Percentiles rank a stretch among this genome's conserved stretches.
Evolutionary conservation across 2,888 invertebrate species (phyloP).

Genomic region (Dermolepida albohirtum): DNA sequence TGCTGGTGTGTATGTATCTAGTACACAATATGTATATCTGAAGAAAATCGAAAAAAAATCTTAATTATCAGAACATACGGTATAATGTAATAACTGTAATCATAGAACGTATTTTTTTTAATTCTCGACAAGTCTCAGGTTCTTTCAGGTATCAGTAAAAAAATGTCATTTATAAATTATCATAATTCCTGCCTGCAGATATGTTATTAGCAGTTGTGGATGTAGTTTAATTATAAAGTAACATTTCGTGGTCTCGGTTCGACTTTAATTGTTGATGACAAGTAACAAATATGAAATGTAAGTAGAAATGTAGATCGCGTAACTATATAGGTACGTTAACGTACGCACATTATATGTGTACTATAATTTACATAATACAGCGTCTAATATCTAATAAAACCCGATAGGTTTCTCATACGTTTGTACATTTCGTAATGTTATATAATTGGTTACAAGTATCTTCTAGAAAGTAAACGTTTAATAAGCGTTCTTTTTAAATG

Average conservation of each 20-base stretch:
- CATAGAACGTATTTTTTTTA: conserved; percentile 6
- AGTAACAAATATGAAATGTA: conserved; percentile 26
- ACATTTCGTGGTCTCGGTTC: conserved; percentile 7
- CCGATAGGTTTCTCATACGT: background rate
- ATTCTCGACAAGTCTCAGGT: conserved; percentile 5
- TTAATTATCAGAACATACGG: background rate
- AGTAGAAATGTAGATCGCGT: background rate
- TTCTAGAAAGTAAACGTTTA: too few relatives aligned
- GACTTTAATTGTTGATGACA: conserved; percentile 32
- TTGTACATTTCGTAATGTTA: background rate
- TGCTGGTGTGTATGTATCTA: too few relatives aligned
- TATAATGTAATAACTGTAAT: conserved; percentile 18
- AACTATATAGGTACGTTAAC: background rate
- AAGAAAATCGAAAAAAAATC: too few relatives aligned
- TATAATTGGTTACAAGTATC: background rate
- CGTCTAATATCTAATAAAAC: conserved; percentile 11
- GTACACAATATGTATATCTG: too few relatives aligned
- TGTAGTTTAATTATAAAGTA: conserved; percentile 46
- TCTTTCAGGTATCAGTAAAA: conserved; percentile 20
- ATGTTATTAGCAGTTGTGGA: conserved; percentile 40
- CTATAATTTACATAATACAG: conserved; percentile 28
- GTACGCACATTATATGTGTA: background rate
- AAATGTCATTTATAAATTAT: conserved; percentile 36
- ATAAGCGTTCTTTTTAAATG: too few relatives aligned
- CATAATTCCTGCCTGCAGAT: conserved; percentile 35